Conservation (phyloP, 2,888 invertebrate genomes). For the Anoplius nigerrimus region DNA sequence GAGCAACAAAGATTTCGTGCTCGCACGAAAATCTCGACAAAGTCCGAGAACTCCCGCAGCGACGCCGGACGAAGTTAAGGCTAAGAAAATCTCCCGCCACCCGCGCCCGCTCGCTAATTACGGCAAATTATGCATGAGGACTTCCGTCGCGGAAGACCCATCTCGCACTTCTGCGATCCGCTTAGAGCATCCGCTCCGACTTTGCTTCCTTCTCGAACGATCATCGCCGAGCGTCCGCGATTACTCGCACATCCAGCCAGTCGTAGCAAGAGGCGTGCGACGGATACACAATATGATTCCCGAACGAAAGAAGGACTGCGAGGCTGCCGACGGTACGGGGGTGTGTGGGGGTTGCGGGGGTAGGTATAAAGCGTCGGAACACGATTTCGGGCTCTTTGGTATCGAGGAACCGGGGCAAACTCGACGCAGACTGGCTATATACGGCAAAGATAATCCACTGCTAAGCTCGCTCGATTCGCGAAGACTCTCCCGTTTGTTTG, state of each 20-base stretch:
- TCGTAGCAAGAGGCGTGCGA: neutral
- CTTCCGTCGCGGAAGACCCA: slow-evolving; percentile 12
- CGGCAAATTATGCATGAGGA: slow-evolving; percentile 41
- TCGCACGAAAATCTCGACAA: too few relatives aligned
- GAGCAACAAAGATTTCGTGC: too few relatives aligned
- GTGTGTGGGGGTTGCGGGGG: neutral
- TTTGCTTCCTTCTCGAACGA: slow-evolving; percentile 12
- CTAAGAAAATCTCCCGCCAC: slow-evolving; percentile 1
- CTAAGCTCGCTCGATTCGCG: slow-evolving; percentile 60
- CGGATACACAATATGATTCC: neutral
- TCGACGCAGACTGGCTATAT: slow-evolving; percentile 36
- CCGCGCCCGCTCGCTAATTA: slow-evolving; percentile 40
- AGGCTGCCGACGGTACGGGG: too few relatives aligned
- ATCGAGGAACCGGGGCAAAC: slow-evolving; percentile 46
- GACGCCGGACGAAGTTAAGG: neutral
- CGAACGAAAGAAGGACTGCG: neutral
- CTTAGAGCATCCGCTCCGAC: slow-evolving; percentile 34
- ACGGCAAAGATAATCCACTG: slow-evolving; percentile 59
- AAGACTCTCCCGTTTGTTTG: slow-evolving; percentile 61
- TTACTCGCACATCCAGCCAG: neutral
- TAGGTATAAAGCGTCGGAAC: slow-evolving; percentile 37
- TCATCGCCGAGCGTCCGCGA: neutral
- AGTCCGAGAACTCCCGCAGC: too few relatives aligned
- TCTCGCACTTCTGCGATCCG: slow-evolving; percentile 30
- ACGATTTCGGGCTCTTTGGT: slow-evolving; percentile 45